phyloP scores from a whole-genome alignment of 1,140 invertebrate species.

The Frieseomelitta varia region DNA sequence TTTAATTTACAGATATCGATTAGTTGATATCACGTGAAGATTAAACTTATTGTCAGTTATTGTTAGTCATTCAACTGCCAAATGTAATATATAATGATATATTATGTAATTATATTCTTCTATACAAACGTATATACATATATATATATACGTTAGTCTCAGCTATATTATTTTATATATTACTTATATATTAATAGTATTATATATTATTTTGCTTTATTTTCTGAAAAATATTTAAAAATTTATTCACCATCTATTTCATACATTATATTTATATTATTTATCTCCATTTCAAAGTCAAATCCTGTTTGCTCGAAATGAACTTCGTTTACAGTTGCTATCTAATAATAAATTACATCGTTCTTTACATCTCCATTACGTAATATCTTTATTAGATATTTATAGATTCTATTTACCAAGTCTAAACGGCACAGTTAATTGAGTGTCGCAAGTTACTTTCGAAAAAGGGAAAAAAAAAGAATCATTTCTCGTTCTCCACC shows the following conservation, averaged over 20 bases:
- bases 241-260: background rate
- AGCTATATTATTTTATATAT: too few relatives aligned
- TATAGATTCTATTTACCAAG: background rate
- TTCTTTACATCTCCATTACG: constrained; percentile 1
- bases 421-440: background rate
- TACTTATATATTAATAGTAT: too few relatives aligned
- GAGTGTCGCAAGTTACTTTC: background rate
- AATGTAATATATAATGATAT: background rate
- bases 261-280: too few relatives aligned
- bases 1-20: too few relatives aligned
- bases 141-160: too few relatives aligned
- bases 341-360: background rate
- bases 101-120: background rate
- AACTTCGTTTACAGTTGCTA: background rate
- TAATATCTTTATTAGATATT: background rate
- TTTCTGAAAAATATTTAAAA: background rate
- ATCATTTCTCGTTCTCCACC: background rate
- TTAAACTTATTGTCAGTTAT: constrained; percentile 5
- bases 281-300: too few relatives aligned
- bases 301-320: background rate
- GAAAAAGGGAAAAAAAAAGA: too few relatives aligned
- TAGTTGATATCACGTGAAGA: background rate
- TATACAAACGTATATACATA: background rate
- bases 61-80: background rate
- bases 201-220: too few relatives aligned